A percentile compares a stretch with the other conserved stretches of the same genome.
phyloP scores from a whole-genome alignment of 2,797 vertebrate genomes.

The Spondyliosoma cantharus region DNA sequence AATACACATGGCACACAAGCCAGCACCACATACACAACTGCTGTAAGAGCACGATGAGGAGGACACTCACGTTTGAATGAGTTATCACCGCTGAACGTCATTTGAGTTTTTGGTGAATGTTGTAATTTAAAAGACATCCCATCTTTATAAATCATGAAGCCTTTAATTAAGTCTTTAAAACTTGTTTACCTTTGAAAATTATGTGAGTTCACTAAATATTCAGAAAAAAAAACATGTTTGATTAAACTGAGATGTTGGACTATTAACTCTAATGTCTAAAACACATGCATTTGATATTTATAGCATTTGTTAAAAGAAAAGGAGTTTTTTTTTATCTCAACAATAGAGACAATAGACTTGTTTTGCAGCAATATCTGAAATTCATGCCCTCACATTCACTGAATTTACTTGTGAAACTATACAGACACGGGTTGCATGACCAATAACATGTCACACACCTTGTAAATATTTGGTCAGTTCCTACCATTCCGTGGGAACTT shows the following conservation, averaged over 20 bases:
- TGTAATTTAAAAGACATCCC: neutral
- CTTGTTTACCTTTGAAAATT: neutral
- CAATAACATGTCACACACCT: neutral
- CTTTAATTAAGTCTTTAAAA: neutral
- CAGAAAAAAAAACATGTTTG: neutral
- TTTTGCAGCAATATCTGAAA: neutral
- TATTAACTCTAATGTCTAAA: neutral
- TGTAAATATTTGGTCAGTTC: conserved; percentile 30
- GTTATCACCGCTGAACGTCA: neutral
- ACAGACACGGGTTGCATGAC: neutral
- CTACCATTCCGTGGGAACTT: conserved; percentile 21
- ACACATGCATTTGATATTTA: neutral
- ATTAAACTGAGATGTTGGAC: neutral
- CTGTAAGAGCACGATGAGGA: conserved; percentile 9
- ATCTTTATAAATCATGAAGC: neutral
- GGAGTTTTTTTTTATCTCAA: too few relatives aligned
- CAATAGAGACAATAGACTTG: neutral
- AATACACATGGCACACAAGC: conserved; percentile 37
- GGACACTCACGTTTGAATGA: conserved; percentile 3
- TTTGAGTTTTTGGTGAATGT: neutral
- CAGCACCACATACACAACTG: conserved; percentile 15
- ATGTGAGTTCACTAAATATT: neutral
- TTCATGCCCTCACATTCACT: neutral
- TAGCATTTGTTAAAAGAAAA: neutral
- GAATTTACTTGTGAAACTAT: neutral